A percentile compares a stretch with the other conserved stretches of the same genome.
Evolutionary conservation across 1,140 invertebrate species (phyloP).

Genomic region (Oncopodura yosiiana): DNA sequence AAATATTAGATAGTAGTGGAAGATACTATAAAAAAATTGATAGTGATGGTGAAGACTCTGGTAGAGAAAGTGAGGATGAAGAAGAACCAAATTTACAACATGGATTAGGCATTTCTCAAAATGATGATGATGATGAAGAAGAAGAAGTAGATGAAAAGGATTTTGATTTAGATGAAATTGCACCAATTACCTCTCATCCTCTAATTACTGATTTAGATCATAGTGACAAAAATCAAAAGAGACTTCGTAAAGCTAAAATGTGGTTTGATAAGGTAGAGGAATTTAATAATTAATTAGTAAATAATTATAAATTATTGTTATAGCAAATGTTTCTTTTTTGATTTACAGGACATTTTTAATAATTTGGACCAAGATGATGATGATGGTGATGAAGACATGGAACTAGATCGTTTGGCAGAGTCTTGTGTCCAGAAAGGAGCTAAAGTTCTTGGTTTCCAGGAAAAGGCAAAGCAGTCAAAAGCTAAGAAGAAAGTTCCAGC

Average conservation of each 20-base stretch:
- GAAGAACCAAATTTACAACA: conserved; percentile 45
- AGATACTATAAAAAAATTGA: conserved; percentile 53
- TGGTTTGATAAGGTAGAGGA: conserved; percentile 71
- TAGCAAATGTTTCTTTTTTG: conserved; percentile 7
- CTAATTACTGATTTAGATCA: conserved; percentile 73
- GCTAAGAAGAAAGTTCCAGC: conserved; percentile 34
- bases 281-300: conserved; percentile 7
- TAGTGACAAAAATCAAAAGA: conserved; percentile 58
- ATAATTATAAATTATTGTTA: conserved; percentile 16
- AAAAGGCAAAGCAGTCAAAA: conserved; percentile 30
- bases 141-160: conserved; percentile 38
- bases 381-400: conserved; percentile 74
- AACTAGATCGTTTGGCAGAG: conserved; percentile 67
- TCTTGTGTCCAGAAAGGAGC: conserved; percentile 48
- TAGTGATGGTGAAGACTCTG: conserved; percentile 39
- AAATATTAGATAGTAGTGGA: conserved; percentile 58
- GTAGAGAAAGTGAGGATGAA: conserved; percentile 39
- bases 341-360: conserved; percentile 65
- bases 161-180: conserved; percentile 40
- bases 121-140: conserved; percentile 39
- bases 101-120: conserved; percentile 51
- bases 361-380: conserved; percentile 64
- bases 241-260: conserved; percentile 63
- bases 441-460: conserved; percentile 33
- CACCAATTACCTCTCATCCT: conserved; percentile 52